A percentile compares a stretch with the other conserved stretches of the same genome.
These are phyloP conservation scores for Ectemnius cavifrons DNA, from an alignment of 2,888 invertebrate species.

Conservation along the genomic window DNA sequence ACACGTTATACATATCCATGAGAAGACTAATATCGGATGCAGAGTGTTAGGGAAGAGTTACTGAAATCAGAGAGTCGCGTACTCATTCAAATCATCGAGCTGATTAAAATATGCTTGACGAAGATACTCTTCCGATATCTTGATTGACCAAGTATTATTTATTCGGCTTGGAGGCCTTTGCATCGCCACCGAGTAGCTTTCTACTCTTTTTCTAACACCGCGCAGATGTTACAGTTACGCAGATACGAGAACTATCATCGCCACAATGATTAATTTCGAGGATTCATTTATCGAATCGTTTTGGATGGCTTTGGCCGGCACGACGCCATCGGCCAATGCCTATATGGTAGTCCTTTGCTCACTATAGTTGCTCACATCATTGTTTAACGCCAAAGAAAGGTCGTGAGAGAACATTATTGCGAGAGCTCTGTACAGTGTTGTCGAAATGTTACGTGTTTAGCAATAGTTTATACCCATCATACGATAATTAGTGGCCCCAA, in stretches of 20 bases:
- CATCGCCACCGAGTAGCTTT: too few species aligned
- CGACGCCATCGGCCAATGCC: constrained; percentile 27
- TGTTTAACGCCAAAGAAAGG: constrained; percentile 26
- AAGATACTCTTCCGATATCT: too few species aligned
- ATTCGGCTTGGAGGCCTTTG: too few species aligned
- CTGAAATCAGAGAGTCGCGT: too few species aligned
- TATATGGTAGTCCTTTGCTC: constrained; percentile 26
- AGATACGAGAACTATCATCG: constrained; percentile 47
- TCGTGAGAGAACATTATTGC: constrained; percentile 11
- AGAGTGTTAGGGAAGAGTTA: too few species aligned
- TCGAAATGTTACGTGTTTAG: neutral
- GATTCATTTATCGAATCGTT: constrained; percentile 40
- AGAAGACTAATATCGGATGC: constrained; percentile 55
- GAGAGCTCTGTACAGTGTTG: neutral
- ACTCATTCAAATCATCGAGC: too few species aligned
- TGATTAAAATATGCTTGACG: too few species aligned
- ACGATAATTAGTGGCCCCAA: neutral
- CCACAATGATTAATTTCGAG: constrained; percentile 43
- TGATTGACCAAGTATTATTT: too few species aligned
- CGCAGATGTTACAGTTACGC: constrained; percentile 51
- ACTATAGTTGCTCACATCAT: constrained; percentile 37
- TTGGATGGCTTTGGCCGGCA: constrained; percentile 11
- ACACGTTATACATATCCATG: constrained; percentile 50
- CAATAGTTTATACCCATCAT: neutral
- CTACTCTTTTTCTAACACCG: too few species aligned